These are phyloP conservation scores for Meiosimyza platycephala DNA, from an alignment of 2,888 invertebrate species.

Conservation along the genomic window DNA sequence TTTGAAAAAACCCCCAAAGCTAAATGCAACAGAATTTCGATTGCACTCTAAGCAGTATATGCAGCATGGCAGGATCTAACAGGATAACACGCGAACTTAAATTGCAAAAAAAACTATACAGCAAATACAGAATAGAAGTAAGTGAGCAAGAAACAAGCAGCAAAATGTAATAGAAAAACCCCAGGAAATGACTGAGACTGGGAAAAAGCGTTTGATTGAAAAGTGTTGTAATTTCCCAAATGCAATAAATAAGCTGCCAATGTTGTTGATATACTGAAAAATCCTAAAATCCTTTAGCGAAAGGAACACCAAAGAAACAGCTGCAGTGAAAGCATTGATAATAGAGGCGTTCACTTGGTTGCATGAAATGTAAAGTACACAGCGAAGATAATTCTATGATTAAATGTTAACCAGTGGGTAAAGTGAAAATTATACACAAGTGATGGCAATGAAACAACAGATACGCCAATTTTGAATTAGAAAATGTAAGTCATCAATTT, in stretches of 20 bases:
- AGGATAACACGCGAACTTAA: conserved; percentile 16
- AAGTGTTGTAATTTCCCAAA: conserved; percentile 65
- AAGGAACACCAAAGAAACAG: too few relatives aligned
- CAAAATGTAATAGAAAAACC: too few relatives aligned
- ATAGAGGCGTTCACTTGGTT: too few relatives aligned
- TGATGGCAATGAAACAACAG: too few relatives aligned
- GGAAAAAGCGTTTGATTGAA: conserved; percentile 57
- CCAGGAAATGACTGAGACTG: too few relatives aligned
- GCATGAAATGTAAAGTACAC: too few relatives aligned
- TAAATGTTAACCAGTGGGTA: too few relatives aligned
- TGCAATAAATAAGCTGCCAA: conserved; percentile 56
- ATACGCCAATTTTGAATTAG: too few relatives aligned
- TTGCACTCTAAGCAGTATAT: neutral
- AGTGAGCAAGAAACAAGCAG: neutral
- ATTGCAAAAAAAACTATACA: neutral
- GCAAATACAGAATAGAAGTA: neutral
- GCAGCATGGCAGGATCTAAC: neutral
- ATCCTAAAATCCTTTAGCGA: conserved; percentile 41
- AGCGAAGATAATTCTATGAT: too few relatives aligned
- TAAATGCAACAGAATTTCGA: conserved; percentile 31
- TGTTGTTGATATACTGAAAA: conserved; percentile 13
- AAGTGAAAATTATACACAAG: too few relatives aligned
- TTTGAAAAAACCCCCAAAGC: neutral
- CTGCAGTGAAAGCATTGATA: too few relatives aligned
- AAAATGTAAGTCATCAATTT: too few relatives aligned